phyloP scores from a whole-genome alignment of 2,797 vertebrate genomes.

The Danio choprae region DNA sequence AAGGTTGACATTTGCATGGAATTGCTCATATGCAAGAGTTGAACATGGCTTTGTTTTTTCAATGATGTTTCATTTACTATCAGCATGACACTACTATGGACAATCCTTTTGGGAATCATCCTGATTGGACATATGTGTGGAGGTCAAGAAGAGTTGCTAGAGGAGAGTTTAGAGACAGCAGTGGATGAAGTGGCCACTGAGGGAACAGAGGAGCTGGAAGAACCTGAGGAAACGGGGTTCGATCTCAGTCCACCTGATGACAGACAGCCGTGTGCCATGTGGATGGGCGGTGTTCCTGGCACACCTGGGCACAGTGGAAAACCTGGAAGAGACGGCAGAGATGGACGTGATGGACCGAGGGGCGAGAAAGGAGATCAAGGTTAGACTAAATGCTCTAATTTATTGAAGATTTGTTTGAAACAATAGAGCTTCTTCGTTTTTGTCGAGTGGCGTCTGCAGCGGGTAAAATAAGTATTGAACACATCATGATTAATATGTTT shows the following conservation, averaged over 20 bases:
- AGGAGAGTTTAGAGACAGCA: background rate
- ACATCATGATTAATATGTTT: too few relatives aligned
- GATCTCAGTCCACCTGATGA: slow-evolving; percentile 55
- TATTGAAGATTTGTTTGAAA: background rate
- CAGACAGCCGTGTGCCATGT: slow-evolving; percentile 74
- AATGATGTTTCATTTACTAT: slow-evolving; percentile 1
- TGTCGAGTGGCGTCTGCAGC: background rate
- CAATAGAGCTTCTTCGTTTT: background rate
- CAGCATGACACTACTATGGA: slow-evolving; percentile 41
- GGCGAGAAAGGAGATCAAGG: slow-evolving; percentile 84
- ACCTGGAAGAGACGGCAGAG: slow-evolving; percentile 83
- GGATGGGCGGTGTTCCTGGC: slow-evolving; percentile 84
- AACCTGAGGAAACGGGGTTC: background rate
- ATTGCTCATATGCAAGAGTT: too few relatives aligned
- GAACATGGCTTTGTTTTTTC: background rate
- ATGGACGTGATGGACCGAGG: slow-evolving; percentile 78
- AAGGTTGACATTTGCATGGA: too few relatives aligned
- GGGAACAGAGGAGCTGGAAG: background rate
- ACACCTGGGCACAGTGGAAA: slow-evolving; percentile 81
- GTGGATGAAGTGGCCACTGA: background rate
- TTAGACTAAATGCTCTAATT: slow-evolving; percentile 59
- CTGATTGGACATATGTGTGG: slow-evolving; percentile 35
- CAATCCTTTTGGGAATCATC: slow-evolving; percentile 40
- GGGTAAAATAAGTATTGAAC: too few relatives aligned
- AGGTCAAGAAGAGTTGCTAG: slow-evolving; percentile 26